Base-by-base conservation (phyloP, 2,113 vertebrate genomes). In the Albula glossodonta region DNA sequence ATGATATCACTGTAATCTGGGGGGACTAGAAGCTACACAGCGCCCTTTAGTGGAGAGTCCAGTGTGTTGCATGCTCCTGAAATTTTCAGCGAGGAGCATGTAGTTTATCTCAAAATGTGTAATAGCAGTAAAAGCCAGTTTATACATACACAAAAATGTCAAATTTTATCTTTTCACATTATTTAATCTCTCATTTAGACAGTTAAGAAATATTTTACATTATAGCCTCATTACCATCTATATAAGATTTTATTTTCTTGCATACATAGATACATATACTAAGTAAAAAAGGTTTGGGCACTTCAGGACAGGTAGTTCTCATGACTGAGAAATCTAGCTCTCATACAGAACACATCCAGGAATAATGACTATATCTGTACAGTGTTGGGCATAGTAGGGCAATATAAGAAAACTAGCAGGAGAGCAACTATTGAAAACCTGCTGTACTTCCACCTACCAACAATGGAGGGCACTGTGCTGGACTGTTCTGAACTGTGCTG, bases 21-120 rank as follows among this genome's bases (percentile, higher is more conserved):
- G 17, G n/a, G 51, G 52, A 19, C 19, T 10, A 48, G 53, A 25
- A 85, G 82, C 87, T 77, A 17, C 78, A 87, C 86, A 89, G 53
- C 85, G 81, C 92, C 92, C 91, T 88, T 92, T 93, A 90, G 82
- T 91, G 93, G 92, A 91, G 80, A 83, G 25, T n/a, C 17, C 77
- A 13, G 22, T 25, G 70, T 31, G 31, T n/a, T 74, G 70, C 70
- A 74, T n/a, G 19, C 70, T 74, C 8, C 31, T 41, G 31, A 41
- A 41, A 41, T 41, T 41, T 41, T 41, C 31, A 41, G 31, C 1
- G 31, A 41, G 31, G 31, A 41, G 31, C 31, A 41, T 41, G 31
- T 41, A 41, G 31, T 41, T 41, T 41, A 41, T 41, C 31, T 41
- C 31, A 41, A 41, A 41, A 41, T 41, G 31, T 41, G 31, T 41